Percentiles rank a stretch among this genome's conserved stretches.
Conservation (phyloP, 2,888 invertebrate species). For the Catocala fraxini region DNA sequence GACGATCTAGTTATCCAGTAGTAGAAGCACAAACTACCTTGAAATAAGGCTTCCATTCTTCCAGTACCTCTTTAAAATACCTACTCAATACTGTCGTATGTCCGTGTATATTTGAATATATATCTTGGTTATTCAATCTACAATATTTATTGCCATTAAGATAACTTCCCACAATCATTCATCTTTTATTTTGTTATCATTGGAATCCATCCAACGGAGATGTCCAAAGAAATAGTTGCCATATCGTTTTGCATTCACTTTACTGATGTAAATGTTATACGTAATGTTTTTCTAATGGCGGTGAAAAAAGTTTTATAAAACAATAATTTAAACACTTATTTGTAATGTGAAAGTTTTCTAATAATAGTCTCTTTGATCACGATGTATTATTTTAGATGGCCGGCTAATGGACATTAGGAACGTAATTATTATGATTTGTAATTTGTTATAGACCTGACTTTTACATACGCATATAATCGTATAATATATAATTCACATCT, state of each 20-base stretch:
- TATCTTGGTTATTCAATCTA: neutral
- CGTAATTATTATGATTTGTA: neutral
- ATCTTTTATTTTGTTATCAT: conserved; percentile 34
- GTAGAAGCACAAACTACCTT: no score
- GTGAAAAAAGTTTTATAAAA: conserved; percentile 5
- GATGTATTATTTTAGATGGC: no score
- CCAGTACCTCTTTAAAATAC: no score
- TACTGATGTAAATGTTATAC: conserved; percentile 34
- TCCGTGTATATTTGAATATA: no score
- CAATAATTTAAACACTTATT: conserved; percentile 5
- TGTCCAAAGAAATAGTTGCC: conserved; percentile 11
- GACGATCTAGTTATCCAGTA: no score
- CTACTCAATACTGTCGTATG: no score
- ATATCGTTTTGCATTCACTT: conserved; percentile 47
- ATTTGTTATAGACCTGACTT: no score
- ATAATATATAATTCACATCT: no score
- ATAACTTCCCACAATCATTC: conserved; percentile 25
- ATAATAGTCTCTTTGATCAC: conserved; percentile 15
- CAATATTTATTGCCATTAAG: neutral
- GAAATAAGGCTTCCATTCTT: no score
- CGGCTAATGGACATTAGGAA: neutral
- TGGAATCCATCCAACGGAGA: conserved; percentile 35
- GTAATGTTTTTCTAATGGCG: conserved; percentile 47
- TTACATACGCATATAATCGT: no score
- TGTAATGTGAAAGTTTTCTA: conserved; percentile 37